Conservation (phyloP, 23 tunicate species). For the Trididemnum clinides region DNA sequence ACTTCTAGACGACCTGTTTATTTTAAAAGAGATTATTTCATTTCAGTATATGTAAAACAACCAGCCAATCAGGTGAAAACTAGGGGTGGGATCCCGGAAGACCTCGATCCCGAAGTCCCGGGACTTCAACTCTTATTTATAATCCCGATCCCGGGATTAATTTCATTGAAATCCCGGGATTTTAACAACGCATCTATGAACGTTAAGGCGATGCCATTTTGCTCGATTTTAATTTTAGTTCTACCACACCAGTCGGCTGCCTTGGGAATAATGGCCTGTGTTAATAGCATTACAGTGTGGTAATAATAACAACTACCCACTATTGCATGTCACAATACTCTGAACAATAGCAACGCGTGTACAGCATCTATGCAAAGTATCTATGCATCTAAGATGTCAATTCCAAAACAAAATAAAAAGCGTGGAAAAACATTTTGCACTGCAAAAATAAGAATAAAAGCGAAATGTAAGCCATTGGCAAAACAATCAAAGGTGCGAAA, state of each 20-base stretch:
- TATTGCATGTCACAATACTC: not conserved
- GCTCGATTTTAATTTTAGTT: no score
- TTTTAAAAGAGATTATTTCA: no score
- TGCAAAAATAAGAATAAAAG: constrained; percentile 1
- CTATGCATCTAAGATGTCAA: not conserved
- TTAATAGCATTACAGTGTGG: not conserved
- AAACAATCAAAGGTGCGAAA: not conserved
- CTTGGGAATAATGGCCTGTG: not conserved
- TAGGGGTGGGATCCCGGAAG: no score
- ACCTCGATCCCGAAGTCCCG: no score
- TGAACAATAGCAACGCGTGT: not conserved
- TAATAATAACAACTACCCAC: constrained; percentile 13
- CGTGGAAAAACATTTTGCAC: not conserved
- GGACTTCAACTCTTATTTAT: no score
- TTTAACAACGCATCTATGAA: no score
- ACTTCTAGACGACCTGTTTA: no score
- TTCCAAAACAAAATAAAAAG: not conserved
- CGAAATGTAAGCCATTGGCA: constrained; percentile 27
- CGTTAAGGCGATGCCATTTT: no score
- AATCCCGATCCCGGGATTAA: no score
- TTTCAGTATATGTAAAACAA: no score
- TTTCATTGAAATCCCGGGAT: no score
- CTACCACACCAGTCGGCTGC: not conserved
- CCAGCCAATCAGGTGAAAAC: no score
- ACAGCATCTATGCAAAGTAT: not conserved